Base-by-base conservation (phyloP, 53 echinoderm and acorn worm species). In the Mesocentrotus franciscanus region DNA sequence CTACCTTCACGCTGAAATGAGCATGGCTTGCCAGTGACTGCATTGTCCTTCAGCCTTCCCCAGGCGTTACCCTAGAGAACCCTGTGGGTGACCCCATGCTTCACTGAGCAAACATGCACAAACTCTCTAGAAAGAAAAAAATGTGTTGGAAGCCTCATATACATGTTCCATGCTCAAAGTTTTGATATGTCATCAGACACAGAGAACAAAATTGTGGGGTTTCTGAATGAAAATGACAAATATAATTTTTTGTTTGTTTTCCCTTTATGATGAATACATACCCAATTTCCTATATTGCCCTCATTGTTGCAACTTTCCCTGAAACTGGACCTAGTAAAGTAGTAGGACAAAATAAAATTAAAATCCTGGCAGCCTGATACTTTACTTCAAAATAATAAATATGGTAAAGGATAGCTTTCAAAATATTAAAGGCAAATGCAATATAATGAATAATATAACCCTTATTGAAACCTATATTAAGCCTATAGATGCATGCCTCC, bases 1-100 rank as follows among this genome's bases (percentile, higher is more conserved):
- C 76, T 93, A 56, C 93, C 93, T 93, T 93, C 93, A 93, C 74
- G 76, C 26, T 93, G 93, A 93, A 56, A 33, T 30, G 92, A 92
- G 92, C 92, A 61, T 70, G 17, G 92, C 92, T 55, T 61, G 92
- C 92, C 61, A 66, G 27, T 92, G 62, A 92, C 33, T 92, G 39
- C 92, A 61, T 24, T 90, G 90, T 60, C 90, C 90, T 90, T 60
- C 90, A 32, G 57, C 30, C 71, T 58, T 90, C 60, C 58, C 90
- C 60, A 59, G 90, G 58, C 90, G 8, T 60, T 81, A 81, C 81
- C 81, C 81, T 81, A 42, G 81, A 81, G 42, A 36, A 81, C 20
- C 36, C 22, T 81, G 81, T 42, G 81, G 81, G 81, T 81, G 33
- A 42, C 81, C 36, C 42, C 42, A 81, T 81, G 81, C 81, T 81